Evolutionary conservation across 2,113 vertebrate species (phyloP), one percentile per base, ranked within the genome.

Genomic region (Pithys albifrons): DNA sequence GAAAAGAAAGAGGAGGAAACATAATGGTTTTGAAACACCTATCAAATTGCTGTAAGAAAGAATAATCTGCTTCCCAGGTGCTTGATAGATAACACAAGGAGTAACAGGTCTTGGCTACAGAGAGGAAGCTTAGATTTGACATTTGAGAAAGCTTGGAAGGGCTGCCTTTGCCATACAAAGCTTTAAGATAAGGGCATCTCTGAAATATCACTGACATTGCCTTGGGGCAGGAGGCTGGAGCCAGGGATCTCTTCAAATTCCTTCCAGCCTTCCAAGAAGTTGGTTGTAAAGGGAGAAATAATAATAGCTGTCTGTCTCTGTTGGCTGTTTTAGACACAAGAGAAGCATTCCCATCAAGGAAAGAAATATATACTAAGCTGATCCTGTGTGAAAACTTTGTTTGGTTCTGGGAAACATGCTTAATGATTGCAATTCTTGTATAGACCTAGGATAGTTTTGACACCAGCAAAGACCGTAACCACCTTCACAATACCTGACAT

Each of bases 201-300:
- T 91, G 89, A 91, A 85, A 92, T 76, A 85, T 2, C 90, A 67
- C 71, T 91, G 77, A 57, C 33, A 17, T 51, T 52, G 71, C 83
- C 75, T 72, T 79, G 58, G 58, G 83, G 85, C 75, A 69, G 39
- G 35, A 92, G 82, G 19, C 81, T 89, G 88, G 70, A 93, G 73
- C 65, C 81, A 85, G 70, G 31, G 9, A 77, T 62, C 45, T 88
- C 71, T 59, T 64, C 1, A 0, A 54, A 51, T 72, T 85, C 25
- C 39, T 92, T 95, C 78, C 71, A 93, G 66, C 62, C 33, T 64
- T 83, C 66, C 62, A 65, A 88, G 76, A 12, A 65, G 10, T 6
- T 48, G 58, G 58, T 61, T 49, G 31, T 88, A 92, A 90, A 95
- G 20, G 46, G 54, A 90, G 49, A 85, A 94, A 70, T 62, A 94